These are phyloP conservation scores for Tetranychus piercei DNA, from an alignment of 2,888 invertebrate species.

Conservation along the genomic window DNA sequence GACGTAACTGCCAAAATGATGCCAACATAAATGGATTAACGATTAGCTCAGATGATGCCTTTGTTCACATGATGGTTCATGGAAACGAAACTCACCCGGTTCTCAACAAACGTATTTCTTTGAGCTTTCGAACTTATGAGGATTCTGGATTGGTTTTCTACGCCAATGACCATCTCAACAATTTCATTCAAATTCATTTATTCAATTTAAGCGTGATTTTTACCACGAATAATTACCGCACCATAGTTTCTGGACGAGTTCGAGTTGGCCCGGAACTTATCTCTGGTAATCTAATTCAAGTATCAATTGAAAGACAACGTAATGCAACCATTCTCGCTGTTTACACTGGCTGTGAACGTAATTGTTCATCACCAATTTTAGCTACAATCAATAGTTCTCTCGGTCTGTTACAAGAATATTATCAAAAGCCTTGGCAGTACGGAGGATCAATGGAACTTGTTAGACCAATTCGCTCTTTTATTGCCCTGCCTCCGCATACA, in stretches of 20 bases:
- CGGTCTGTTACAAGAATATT: conserved; percentile 51
- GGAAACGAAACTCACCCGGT: conserved; percentile 50
- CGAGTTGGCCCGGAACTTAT: conserved; percentile 38
- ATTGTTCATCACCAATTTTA: conserved; percentile 29
- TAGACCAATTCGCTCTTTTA: conserved; percentile 67
- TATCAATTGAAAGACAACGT: conserved; percentile 57
- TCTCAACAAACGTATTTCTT: conserved; percentile 57
- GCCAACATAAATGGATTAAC: conserved; percentile 50
- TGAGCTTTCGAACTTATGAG: conserved; percentile 73
- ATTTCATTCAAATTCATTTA: conserved; percentile 73
- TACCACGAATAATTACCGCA: conserved; percentile 49
- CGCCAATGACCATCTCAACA: conserved; percentile 77
- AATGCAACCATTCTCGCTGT: conserved; percentile 57
- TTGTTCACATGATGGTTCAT: conserved; percentile 17
- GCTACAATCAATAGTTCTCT: conserved; percentile 50
- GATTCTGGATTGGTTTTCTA: conserved; percentile 57
- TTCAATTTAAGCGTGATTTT: conserved; percentile 51
- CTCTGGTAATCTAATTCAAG: conserved; percentile 58
- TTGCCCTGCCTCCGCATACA: conserved; percentile 31
- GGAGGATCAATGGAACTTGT: conserved; percentile 49
- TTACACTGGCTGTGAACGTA: conserved; percentile 44
- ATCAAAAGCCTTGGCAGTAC: conserved; percentile 58
- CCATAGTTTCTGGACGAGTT: conserved; percentile 48
- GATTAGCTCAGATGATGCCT: not conserved
- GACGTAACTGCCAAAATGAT: conserved; percentile 71